These are phyloP conservation scores for Numenius phaeopus DNA, from an alignment of 2,797 vertebrate species.

Conservation along the genomic window DNA sequence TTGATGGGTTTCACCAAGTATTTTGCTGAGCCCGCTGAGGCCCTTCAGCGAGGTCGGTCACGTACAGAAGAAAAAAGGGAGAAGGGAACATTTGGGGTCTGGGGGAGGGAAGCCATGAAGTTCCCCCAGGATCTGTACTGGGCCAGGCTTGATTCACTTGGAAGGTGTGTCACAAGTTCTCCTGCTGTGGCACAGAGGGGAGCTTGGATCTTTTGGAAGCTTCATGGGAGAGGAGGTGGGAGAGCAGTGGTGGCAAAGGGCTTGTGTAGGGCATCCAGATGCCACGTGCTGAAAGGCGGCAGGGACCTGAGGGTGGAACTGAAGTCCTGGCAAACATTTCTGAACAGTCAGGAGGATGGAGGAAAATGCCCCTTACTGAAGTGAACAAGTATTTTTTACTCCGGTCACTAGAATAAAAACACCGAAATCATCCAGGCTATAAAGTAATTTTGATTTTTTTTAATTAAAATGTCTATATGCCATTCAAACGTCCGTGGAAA, in stretches of 20 bases:
- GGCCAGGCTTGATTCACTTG: neutral
- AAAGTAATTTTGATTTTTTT: neutral
- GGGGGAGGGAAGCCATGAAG: neutral
- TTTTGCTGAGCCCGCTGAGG: neutral
- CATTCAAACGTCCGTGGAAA: neutral
- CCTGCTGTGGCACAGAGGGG: neutral
- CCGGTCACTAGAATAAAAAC: neutral
- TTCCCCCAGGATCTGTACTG: neutral
- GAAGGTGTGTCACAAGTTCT: neutral
- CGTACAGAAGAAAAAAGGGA: rapidly evolving
- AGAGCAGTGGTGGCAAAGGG: neutral
- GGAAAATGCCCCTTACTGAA: neutral
- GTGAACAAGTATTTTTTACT: neutral
- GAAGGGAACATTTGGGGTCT: neutral
- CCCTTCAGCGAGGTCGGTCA: neutral
- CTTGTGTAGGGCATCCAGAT: neutral
- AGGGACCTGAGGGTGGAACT: neutral
- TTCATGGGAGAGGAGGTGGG: neutral
- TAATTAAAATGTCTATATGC: neutral
- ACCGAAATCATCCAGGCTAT: neutral
- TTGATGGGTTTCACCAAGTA: neutral
- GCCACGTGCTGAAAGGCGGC: rapidly evolving
- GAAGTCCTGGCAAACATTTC: neutral
- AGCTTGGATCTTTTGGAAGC: neutral
- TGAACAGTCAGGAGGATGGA: neutral